These are phyloP conservation scores for Allacma fusca DNA, from an alignment of 2,888 invertebrate species.

Conservation along the genomic window DNA sequence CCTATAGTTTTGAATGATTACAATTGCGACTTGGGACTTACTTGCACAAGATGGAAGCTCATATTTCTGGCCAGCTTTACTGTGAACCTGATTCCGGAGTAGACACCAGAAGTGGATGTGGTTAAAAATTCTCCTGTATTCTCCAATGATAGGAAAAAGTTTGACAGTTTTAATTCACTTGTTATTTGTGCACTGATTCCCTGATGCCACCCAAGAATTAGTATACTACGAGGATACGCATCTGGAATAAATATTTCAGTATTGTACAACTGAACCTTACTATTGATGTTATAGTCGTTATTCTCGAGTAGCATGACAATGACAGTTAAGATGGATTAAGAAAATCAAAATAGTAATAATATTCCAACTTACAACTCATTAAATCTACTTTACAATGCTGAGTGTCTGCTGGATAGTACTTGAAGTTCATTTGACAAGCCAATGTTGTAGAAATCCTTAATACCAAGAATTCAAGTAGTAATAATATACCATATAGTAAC, in stretches of 20 bases:
- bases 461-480: too few relatives aligned
- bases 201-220: constrained; percentile 57
- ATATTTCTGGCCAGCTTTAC: constrained; percentile 53
- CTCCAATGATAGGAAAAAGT: constrained; percentile 56
- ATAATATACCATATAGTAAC: too few relatives aligned
- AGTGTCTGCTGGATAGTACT: constrained; percentile 61
- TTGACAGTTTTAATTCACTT: constrained; percentile 52
- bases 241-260: constrained; percentile 42
- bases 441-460: not conserved
- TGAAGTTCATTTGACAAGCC: constrained; percentile 60
- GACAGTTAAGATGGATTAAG: not conserved
- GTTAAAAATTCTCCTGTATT: constrained; percentile 17
- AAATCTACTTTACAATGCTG: constrained; percentile 60
- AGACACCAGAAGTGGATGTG: constrained; percentile 38
- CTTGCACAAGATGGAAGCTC: constrained; percentile 58
- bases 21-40: too few relatives aligned
- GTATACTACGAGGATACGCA: constrained; percentile 55
- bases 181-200: constrained; percentile 54
- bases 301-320: not conserved
- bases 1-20: too few relatives aligned
- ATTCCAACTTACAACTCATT: constrained; percentile 61
- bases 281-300: too few relatives aligned
- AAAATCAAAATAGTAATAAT: too few relatives aligned
- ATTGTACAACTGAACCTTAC: too few relatives aligned
- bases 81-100: constrained; percentile 59